Base-by-base conservation (phyloP, 2,888 invertebrate genomes). In the Urechis unicinctus region DNA sequence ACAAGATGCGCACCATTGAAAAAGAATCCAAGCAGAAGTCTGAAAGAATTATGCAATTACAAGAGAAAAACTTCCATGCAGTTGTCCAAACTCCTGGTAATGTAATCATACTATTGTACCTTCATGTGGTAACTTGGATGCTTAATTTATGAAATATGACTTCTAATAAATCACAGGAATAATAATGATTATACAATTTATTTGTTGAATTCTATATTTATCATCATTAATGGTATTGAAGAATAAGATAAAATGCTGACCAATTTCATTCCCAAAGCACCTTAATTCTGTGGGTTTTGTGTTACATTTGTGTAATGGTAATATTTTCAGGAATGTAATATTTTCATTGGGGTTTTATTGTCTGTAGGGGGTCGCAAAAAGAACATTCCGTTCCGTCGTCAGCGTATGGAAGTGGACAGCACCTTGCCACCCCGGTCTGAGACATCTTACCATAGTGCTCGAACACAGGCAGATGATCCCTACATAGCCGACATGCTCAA, bases 1-100 rank as follows among this genome's bases (percentile, higher is more conserved):
- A 81, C 67, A 85, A 83, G 74, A 80, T 85, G 21, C 83, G 83
- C 65, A 80, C 81, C 60, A 72, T 88, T 44, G 84, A 86, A 69
- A 82, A 82, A 50, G 85, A 86, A 64, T 79, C 86, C 4, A 75
- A 82, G 43, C 84, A 82, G 63, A 83, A 82, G 62, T 78, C 80
- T 1, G 81, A 80, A 60, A 77, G 78, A 62, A 82, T 83, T 59
- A 72, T 81, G 24, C 78, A 80, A 56, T 72, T 83, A 9, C 81
- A 82, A 69, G 78, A 79, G 61, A 79, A 78, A 56, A 77, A 78
- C 57, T 72, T 78, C 63, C 78, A 79, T 61, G 78, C 78, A 52
- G 76, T 78, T 25, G 75, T 78, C 13, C 77, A 77, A 52, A 78
- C 77, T 22, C 76, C 77, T 64, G 76, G 77, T 76, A 58, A 42